Conservation (phyloP, 35 echinoderm and acorn worm species). For the Diadema setosum region DNA sequence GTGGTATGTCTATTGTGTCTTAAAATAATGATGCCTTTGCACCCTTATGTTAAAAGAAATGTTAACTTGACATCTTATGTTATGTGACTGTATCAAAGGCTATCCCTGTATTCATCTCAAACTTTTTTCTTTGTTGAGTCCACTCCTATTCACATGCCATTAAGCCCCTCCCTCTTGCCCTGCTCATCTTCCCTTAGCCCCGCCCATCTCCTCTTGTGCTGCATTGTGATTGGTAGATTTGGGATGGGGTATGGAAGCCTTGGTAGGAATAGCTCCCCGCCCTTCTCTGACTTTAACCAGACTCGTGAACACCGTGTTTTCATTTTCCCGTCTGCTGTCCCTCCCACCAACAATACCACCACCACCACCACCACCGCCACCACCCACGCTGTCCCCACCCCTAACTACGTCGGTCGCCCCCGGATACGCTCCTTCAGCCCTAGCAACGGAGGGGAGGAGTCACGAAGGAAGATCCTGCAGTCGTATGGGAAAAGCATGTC, state of each 20-base stretch:
- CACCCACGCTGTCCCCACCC: background rate
- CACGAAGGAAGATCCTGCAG: background rate
- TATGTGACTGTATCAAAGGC: too few relatives aligned
- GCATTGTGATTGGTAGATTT: background rate
- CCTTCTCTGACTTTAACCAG: background rate
- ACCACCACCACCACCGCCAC: background rate
- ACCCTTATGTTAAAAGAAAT: too few relatives aligned
- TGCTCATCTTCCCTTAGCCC: background rate
- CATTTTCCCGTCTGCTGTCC: background rate
- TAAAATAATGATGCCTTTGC: too few relatives aligned
- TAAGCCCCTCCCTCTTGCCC: background rate
- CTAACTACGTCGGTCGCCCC: background rate
- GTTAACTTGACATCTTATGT: too few relatives aligned
- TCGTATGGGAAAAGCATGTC: slow-evolving; percentile 10
- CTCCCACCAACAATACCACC: background rate
- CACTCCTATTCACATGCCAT: too few relatives aligned
- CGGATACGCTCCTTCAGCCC: background rate
- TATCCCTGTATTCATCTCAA: too few relatives aligned
- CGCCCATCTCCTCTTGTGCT: background rate
- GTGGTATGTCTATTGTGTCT: too few relatives aligned
- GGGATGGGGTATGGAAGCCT: background rate
- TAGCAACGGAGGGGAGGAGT: background rate
- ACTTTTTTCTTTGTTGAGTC: too few relatives aligned
- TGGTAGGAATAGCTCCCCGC: background rate
- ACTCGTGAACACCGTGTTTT: slow-evolving; percentile 18